Conservation (phyloP, 2,888 invertebrate species). For the Cerastis leucographa region DNA sequence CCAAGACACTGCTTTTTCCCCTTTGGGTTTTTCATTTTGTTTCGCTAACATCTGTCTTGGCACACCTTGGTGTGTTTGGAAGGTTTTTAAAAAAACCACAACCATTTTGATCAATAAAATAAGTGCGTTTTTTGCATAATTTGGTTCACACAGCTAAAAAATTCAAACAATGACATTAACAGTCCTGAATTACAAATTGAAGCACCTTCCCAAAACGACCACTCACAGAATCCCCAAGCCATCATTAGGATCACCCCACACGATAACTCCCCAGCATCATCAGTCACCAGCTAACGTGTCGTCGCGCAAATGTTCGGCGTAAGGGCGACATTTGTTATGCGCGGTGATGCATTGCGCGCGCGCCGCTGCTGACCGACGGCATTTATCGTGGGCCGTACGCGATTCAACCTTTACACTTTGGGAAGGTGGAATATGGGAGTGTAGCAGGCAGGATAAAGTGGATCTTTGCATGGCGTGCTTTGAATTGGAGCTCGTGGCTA, state of each 20-base stretch:
- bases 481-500: background rate
- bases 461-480: too few species aligned
- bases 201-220: background rate
- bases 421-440: constrained; percentile 30
- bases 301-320: constrained; percentile 66
- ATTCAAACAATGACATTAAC: background rate
- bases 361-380: constrained; percentile 73
- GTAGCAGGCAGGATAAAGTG: constrained; percentile 8
- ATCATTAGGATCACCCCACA: constrained; percentile 51
- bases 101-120: background rate
- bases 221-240: constrained; percentile 9
- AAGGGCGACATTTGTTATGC: constrained; percentile 71
- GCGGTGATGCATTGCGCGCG: constrained; percentile 76
- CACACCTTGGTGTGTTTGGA: too few species aligned
- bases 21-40: background rate
- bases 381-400: constrained; percentile 78
- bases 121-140: background rate
- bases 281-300: constrained; percentile 59
- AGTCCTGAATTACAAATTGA: background rate
- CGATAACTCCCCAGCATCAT: constrained; percentile 52
- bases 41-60: background rate
- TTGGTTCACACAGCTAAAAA: background rate
- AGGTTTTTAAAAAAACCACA: too few species aligned
- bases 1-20: background rate
- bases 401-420: constrained; percentile 63